Evolutionary conservation across 1,140 invertebrate species (phyloP), one percentile per base, ranked within the genome.

Genomic region (Trialeurodes vaporariorum): DNA sequence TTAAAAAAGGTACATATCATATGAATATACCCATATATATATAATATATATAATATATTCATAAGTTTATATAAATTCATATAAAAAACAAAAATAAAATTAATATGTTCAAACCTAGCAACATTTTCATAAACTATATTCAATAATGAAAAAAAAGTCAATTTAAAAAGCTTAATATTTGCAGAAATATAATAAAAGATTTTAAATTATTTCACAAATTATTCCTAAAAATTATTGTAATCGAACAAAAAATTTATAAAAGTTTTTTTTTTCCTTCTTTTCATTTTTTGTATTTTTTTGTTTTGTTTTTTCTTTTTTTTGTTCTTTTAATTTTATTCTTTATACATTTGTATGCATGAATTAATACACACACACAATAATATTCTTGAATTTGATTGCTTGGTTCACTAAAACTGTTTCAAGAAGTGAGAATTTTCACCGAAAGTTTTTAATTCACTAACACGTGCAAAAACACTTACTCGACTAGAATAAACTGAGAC

Each of bases 1-100:
- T 49, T 49, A 49, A 17, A n/a, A n/a, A 49, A 49, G 34, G 34
- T 49, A 49, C 34, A 49, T 9, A 49, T 49, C 5, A 49, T 49
- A 49, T 49, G 34, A 49, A 49, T 49, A 17, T 49, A 49, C 17
- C 5, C 34, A 49, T 17, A 49, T 49, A 9, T n/a, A n/a, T n/a
- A n/a, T n/a, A n/a, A n/a, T n/a, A n/a, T n/a, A n/a, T n/a, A n/a
- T n/a, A n/a, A n/a, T n/a, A n/a, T n/a, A n/a, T n/a, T n/a, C n/a
- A n/a, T n/a, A n/a, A n/a, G n/a, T n/a, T n/a, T 49, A 49, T 49
- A 49, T 49, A 49, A 49, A 49, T 49, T 17, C 34, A 49, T 49
- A 49, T 49, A 49, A 49, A n/a, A 49, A 49, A 49, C 34, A 49
- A 49, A 49, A 49, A 49, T 49, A 49, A 49, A 49, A 49, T 49